phyloP scores from a whole-genome alignment of 2,797 vertebrate species.

The Acanthopagrus latus region DNA sequence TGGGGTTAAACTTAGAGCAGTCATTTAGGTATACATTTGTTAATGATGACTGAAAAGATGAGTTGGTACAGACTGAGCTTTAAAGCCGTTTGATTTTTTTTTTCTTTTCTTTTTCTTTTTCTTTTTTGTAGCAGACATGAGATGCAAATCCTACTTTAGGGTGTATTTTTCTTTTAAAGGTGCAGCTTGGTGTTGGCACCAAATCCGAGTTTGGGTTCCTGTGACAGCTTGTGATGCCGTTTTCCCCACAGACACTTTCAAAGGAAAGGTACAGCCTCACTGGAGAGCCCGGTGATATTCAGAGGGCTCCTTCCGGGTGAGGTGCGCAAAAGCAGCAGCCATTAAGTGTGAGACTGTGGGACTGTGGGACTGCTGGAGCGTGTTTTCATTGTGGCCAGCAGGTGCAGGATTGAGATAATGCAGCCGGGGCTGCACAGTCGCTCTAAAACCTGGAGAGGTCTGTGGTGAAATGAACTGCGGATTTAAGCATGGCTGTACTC shows the following conservation, averaged over 20 bases:
- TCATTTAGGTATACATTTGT: too few relatives aligned
- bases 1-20: background rate
- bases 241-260: conserved; percentile 19
- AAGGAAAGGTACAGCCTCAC: conserved; percentile 1
- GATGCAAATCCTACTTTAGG: conserved; percentile 28
- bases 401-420: conserved; percentile 17
- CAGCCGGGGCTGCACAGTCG: conserved; percentile 1
- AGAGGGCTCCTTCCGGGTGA: background rate
- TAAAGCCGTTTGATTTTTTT: too few relatives aligned
- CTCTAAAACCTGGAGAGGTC: background rate
- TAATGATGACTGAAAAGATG: background rate
- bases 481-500: background rate
- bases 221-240: conserved; percentile 5
- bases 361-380: background rate
- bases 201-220: background rate
- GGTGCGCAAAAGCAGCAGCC: conserved; percentile 7
- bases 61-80: too few relatives aligned
- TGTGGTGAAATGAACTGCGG: background rate
- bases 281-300: background rate
- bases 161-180: conserved; percentile 41
- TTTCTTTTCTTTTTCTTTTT: too few relatives aligned
- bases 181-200: conserved; percentile 7
- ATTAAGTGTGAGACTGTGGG: background rate
- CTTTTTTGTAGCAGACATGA: background rate
- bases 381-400: background rate